phyloP scores from a whole-genome alignment of 2,888 invertebrate species.

The Bellardia bayeri region DNA sequence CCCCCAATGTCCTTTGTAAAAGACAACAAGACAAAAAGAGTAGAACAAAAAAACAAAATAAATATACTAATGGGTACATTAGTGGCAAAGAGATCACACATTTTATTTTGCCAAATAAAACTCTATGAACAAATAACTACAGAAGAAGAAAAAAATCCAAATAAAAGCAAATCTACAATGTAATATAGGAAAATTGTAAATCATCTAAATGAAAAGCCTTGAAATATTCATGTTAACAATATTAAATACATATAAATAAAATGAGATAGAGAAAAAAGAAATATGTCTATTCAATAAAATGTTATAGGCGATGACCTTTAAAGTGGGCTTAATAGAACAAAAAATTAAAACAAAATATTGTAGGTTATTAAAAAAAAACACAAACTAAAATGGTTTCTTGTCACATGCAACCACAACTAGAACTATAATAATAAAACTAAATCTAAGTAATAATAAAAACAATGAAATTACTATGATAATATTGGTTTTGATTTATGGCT shows the following conservation, averaged over 20 bases:
- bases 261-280: conserved; percentile 12
- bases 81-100: conserved; percentile 70
- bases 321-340: conserved; percentile 50
- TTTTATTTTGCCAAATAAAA: conserved; percentile 63
- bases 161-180: conserved; percentile 26
- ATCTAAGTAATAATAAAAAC: conserved; percentile 41
- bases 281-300: conserved; percentile 61
- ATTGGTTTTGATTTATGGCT: too few relatives aligned
- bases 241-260: conserved; percentile 63
- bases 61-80: conserved; percentile 71
- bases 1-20: conserved; percentile 62
- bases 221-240: conserved; percentile 70
- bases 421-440: conserved; percentile 30
- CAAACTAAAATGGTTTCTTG: conserved; percentile 9
- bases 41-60: conserved; percentile 21
- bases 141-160: conserved; percentile 20
- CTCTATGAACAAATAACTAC: conserved; percentile 1
- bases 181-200: conserved; percentile 54
- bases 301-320: conserved; percentile 69
- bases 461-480: conserved; percentile 32
- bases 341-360: conserved; percentile 16
- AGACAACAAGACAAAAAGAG: conserved; percentile 21
- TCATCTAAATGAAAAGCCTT: conserved; percentile 65
- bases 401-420: conserved; percentile 38
- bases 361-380: conserved; percentile 2